Conservation (phyloP, 64 coral and sea anemone genomes). For the Montipora capricornis region DNA sequence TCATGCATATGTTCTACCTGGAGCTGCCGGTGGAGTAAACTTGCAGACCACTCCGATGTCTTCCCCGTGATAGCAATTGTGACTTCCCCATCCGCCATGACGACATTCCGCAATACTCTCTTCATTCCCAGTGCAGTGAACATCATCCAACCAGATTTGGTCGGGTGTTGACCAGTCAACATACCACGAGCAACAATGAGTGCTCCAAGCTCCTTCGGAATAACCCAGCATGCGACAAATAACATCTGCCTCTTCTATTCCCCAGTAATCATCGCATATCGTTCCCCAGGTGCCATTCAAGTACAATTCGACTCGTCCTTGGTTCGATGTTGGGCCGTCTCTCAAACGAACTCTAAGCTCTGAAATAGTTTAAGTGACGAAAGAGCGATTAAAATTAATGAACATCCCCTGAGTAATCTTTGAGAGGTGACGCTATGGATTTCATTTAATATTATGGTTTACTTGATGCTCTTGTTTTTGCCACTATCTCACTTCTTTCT, state of each 20-base stretch:
- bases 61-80: neutral
- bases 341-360: slow-evolving; percentile 14
- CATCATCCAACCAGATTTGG: slow-evolving; percentile 16
- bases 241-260: no score
- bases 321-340: no score
- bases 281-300: no score
- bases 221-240: slow-evolving; percentile 6
- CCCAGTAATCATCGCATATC: no score
- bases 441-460: no score
- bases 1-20: neutral
- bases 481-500: no score
- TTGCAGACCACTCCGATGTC: slow-evolving; percentile 14
- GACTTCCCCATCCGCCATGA: slow-evolving; percentile 28
- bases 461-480: no score
- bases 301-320: no score
- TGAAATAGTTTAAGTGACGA: neutral
- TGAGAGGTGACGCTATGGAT: no score
- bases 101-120: neutral
- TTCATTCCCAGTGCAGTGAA: slow-evolving; percentile 37
- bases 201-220: neutral
- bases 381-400: no score
- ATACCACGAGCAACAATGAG: neutral
- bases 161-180: neutral
- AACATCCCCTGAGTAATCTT: no score
- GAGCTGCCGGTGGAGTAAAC: neutral